Evolutionary conservation across 2,113 vertebrate genomes (phyloP), one percentile per base, ranked within the genome.

Genomic region (Hippocampus comes): DNA sequence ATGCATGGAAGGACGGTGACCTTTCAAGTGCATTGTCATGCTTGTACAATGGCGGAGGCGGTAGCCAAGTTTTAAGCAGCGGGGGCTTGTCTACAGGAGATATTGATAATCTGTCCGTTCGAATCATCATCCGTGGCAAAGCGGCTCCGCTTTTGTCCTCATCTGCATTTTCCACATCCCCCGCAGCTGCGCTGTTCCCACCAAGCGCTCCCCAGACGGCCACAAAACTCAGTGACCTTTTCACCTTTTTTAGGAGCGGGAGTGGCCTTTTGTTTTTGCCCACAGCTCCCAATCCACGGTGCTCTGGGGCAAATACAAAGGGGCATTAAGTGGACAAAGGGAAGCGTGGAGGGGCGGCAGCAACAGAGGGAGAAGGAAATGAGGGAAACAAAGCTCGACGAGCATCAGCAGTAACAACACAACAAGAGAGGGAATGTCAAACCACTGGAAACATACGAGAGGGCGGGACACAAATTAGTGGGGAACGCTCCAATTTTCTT

Each of bases 321-420:
- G 78, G 81, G 85, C 82, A 84, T 91, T 89, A 90, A 77, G 66
- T 71, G 65, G 80, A 92, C 90, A 91, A 91, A 91, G 88, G 81
- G 81, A 82, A 65, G 78, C 71, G 76, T 81, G 71, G 73, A 82
- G 72, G 34, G 68, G 72, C 53, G 43, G 84, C 82, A 83, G 67
- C 82, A 78, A 63, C 71, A 48, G 48, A 73, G 78, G 68, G 80
- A 75, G 69, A 82, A 83, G 75, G 80, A 78, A 67, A 20, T 0
- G 1, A 60, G 63, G 49, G 59, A 77, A 80, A 89, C 79, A 86
- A 87, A 85, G 83, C 23, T 17, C 60, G 48, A 72, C 1, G 75
- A 77, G 80, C 78, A 88, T 84, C 86, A 80, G 87, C 86, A 88
- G 76, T 84, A 89, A 89, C 84, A 67, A 69, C 71, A 77, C 77